These are phyloP conservation scores for Sebastes matsubarae DNA, from an alignment of 2,797 vertebrate species.

Conservation along the genomic window DNA sequence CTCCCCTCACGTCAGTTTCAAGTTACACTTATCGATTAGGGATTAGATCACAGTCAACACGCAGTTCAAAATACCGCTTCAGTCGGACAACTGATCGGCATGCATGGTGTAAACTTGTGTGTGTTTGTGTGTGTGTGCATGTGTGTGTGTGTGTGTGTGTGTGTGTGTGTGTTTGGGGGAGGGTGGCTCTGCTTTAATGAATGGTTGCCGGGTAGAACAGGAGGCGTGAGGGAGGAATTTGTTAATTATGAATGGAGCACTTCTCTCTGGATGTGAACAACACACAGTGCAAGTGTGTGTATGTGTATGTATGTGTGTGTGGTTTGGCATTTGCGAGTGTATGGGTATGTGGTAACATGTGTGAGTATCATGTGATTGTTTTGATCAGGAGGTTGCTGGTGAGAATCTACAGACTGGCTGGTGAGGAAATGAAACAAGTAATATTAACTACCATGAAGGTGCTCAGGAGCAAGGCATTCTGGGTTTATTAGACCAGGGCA, in stretches of 20 bases:
- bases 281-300: conserved; percentile 25
- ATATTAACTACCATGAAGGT: not conserved
- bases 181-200: conserved; percentile 68
- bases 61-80: conserved; percentile 11
- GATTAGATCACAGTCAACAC: conserved; percentile 17
- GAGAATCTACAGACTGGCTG: not conserved
- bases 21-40: conserved; percentile 9
- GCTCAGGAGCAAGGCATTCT: conserved; percentile 11
- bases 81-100: conserved; percentile 34
- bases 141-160: conserved; percentile 34
- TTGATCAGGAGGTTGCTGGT: not conserved
- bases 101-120: conserved; percentile 52
- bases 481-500: not conserved
- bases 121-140: conserved; percentile 25
- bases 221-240: conserved; percentile 80
- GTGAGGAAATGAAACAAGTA: not conserved
- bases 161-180: conserved; percentile 48
- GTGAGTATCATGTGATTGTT: conserved; percentile 1
- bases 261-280: conserved; percentile 62
- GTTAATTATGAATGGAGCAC: conserved; percentile 85
- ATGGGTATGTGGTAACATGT: conserved; percentile 16
- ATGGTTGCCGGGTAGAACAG: conserved; percentile 83
- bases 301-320: conserved; percentile 31
- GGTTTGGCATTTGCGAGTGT: conserved; percentile 12
- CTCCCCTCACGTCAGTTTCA: not conserved